Evolutionary conservation across 92 coral and sea anemone genomes (phyloP).

Genomic region (Galaxea fascicularis): DNA sequence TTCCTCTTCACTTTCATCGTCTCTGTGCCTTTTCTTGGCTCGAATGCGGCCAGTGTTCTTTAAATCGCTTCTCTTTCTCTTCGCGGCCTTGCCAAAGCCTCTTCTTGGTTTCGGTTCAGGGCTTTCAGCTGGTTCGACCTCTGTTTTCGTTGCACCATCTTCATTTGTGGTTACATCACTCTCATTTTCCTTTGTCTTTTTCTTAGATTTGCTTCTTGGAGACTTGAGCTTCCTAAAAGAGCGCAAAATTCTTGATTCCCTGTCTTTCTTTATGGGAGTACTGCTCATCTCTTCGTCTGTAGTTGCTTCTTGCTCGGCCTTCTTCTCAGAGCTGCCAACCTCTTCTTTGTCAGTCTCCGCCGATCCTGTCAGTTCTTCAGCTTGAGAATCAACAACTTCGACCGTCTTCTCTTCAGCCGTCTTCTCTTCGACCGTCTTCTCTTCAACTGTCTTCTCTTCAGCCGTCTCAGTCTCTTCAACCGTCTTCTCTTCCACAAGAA

Average conservation of each 20-base stretch:
- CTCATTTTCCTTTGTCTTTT: slow-evolving; percentile 11
- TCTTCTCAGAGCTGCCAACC: background rate
- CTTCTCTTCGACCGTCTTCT: background rate
- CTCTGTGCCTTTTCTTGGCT: slow-evolving; percentile 25
- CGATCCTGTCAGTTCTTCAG: background rate
- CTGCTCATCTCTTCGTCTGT: slow-evolving; percentile 19
- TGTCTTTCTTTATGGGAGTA: slow-evolving; percentile 18
- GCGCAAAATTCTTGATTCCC: slow-evolving; percentile 29
- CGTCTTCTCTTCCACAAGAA: background rate
- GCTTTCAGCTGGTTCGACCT: background rate
- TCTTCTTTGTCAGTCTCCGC: slow-evolving; percentile 6
- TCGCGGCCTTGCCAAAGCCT: slow-evolving; percentile 13
- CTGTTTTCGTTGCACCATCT: background rate
- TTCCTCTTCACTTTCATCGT: background rate
- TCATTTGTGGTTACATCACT: background rate
- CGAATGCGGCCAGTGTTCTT: background rate
- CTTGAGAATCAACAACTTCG: background rate
- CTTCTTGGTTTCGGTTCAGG: slow-evolving; percentile 14
- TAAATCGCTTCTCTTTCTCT: slow-evolving; percentile 37
- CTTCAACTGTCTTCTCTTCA: background rate
- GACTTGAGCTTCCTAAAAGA: slow-evolving; percentile 29
- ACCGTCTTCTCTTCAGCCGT: background rate
- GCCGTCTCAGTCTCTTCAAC: slow-evolving; percentile 14
- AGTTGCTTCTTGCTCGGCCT: slow-evolving; percentile 4
- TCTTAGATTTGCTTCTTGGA: slow-evolving; percentile 6